These are phyloP conservation scores for Momotus momota DNA, from an alignment of 2,797 vertebrate genomes.

Conservation along the genomic window DNA sequence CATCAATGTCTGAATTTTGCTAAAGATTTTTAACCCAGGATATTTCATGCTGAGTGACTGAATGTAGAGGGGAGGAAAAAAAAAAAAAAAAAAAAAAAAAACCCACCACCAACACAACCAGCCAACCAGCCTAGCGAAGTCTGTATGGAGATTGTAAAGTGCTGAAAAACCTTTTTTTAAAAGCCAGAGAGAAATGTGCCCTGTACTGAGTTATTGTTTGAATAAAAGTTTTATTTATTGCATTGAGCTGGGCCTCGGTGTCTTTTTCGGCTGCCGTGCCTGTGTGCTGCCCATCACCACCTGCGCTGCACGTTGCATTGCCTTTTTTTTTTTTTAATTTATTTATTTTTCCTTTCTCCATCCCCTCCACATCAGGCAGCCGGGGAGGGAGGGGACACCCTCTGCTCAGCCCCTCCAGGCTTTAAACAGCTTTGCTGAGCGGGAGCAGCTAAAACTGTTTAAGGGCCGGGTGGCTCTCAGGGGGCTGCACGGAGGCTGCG, in stretches of 20 bases:
- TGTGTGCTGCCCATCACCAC: not conserved
- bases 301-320: not conserved
- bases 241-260: constrained; percentile 73
- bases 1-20: constrained; percentile 62
- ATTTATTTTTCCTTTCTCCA: not conserved
- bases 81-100: not conserved
- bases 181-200: constrained; percentile 77
- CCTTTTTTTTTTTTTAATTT: not conserved
- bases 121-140: constrained; percentile 47
- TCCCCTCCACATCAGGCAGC: not conserved
- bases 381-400: not conserved
- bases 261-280: constrained; percentile 60
- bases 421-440: constrained; percentile 46
- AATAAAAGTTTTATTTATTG: constrained; percentile 88
- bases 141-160: constrained; percentile 76
- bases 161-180: constrained; percentile 62
- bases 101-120: not conserved
- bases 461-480: not conserved
- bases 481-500: not conserved
- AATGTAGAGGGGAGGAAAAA: constrained; percentile 12
- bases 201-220: constrained; percentile 81
- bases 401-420: not conserved
- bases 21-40: constrained; percentile 75
- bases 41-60: constrained; percentile 56
- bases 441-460: constrained; percentile 40